Evolutionary conservation across 2,888 invertebrate species (phyloP).

Genomic region (Drosophila sordidapex): DNA sequence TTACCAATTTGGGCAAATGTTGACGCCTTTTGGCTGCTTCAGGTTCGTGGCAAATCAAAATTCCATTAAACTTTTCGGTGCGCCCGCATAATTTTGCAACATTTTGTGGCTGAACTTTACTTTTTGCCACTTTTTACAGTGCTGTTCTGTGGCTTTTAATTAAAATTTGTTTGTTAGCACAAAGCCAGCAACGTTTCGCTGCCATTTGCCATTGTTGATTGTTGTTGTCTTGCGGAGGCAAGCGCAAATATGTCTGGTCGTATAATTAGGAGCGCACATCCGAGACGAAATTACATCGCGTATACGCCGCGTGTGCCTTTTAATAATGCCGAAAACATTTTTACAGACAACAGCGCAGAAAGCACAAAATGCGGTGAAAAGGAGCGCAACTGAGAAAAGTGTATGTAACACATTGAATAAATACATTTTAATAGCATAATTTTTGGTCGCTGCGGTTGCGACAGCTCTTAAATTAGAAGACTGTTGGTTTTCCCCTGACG

Average conservation of each 20-base stretch:
- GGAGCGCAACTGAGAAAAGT: background rate
- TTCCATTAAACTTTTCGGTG: slow-evolving; percentile 59
- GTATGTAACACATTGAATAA: slow-evolving; percentile 65
- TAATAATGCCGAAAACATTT: slow-evolving; percentile 57
- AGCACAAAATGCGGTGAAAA: background rate
- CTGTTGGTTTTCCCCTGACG: slow-evolving; percentile 13
- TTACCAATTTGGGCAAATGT: slow-evolving; percentile 40
- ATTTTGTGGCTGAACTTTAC: slow-evolving; percentile 70
- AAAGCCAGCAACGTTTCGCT: slow-evolving; percentile 42
- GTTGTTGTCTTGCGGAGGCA: slow-evolving; percentile 34
- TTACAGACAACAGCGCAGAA: slow-evolving; percentile 42
- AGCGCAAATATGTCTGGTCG: slow-evolving; percentile 56
- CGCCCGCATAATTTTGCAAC: slow-evolving; percentile 66
- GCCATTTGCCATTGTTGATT: slow-evolving; percentile 55
- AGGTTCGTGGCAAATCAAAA: slow-evolving; percentile 50
- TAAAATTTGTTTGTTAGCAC: slow-evolving; percentile 68
- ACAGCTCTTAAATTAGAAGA: slow-evolving; percentile 21
- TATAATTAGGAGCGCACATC: slow-evolving; percentile 64
- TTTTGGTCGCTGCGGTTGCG: slow-evolving; percentile 45
- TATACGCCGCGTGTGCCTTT: slow-evolving; percentile 56
- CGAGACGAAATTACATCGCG: slow-evolving; percentile 50
- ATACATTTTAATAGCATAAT: slow-evolving; percentile 71
- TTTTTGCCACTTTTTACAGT: slow-evolving; percentile 65
- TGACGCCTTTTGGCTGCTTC: slow-evolving; percentile 28
- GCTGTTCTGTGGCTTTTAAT: slow-evolving; percentile 67